Evolutionary conservation across 2,113 vertebrate genomes (phyloP), one percentile per base, ranked within the genome.

Genomic region (Leptosomus discolor): DNA sequence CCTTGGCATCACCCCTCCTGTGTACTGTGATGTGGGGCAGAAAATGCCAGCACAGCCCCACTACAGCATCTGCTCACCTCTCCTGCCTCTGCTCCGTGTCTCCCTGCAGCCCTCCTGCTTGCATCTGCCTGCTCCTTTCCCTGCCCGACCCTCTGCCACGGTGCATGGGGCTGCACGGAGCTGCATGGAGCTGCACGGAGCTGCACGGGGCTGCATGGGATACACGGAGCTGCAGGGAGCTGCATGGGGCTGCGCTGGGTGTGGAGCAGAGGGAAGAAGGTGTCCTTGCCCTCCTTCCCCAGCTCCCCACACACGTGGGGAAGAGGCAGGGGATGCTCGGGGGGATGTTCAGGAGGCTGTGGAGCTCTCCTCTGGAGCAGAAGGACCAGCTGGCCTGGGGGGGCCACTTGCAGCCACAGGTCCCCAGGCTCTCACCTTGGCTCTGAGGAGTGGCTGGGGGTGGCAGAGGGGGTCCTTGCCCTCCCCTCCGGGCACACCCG

Each of bases 301-400:
- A 18, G 67, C 70, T 88, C 53, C 48, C 26, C 51, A 15, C 4
- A 5, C 0, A 0, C 0, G 1, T 1, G 5, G 23, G 69, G 50
- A 53, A 24, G 46, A 17, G 56, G 57, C 67, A 24, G 12, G 18
- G 53, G 53, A 16, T 57, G 75, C 32, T 63, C 60, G 37, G 34
- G 27, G 30, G 18, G 19, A 39, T 53, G 57, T 50, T 65, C 64
- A 13, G 78, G 50, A 53, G n/a, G 24, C 32, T 79, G 57, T 50
- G 74, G 69, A 88, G 53, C 81, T 12, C 81, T 60, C 17, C 60
- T 20, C 12, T 2, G 7, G 45, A 88, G 21, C 73, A 4, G 34
- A 81, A 32, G 16, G 36, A 60, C 9, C 2, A 2, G 15, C 39
- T 5, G 1, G 64, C 58, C 45, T 11, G 11, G 5, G 45, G 68